A percentile compares a stretch with the other conserved stretches of the same genome.
These are phyloP conservation scores for Sebastes kiyomatsui DNA, from an alignment of 2,797 vertebrate species.

Conservation along the genomic window DNA sequence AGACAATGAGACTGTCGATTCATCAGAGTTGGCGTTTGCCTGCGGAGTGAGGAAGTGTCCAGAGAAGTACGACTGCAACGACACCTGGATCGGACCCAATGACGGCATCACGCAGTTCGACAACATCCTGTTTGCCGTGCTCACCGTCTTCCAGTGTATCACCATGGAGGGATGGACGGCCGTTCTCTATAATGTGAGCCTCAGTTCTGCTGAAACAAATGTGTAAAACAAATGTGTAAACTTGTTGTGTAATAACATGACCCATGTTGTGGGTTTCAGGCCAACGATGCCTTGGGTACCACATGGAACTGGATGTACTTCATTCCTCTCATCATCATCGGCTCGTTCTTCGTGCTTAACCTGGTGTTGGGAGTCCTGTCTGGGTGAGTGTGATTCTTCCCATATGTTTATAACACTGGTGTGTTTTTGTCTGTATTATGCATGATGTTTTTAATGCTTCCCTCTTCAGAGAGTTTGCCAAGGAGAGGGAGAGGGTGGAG, in stretches of 20 bases:
- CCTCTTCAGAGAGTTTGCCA: conserved; percentile 93
- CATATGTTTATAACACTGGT: not conserved
- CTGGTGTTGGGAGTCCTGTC: conserved; percentile 98
- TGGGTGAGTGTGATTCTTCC: conserved; percentile 85
- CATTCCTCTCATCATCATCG: conserved; percentile 99
- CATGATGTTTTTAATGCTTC: conserved; percentile 19
- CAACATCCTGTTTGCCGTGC: conserved; percentile 98
- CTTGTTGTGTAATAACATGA: not conserved
- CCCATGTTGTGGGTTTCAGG: conserved; percentile 83
- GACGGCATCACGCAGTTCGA: conserved; percentile 99
- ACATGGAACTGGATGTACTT: conserved; percentile 99
- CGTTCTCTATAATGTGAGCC: conserved; percentile 95
- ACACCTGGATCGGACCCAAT: conserved; percentile 96
- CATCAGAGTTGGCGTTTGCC: conserved; percentile 92
- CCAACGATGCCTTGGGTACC: conserved; percentile 96
- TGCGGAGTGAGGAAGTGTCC: conserved; percentile 95
- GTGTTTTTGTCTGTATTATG: not conserved
- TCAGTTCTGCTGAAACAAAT: not conserved
- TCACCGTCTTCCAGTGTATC: conserved; percentile 99
- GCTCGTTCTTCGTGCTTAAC: conserved; percentile 99
- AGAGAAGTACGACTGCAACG: conserved; percentile 90
- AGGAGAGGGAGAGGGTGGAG: conserved; percentile 97
- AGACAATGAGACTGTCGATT: conserved; percentile 88
- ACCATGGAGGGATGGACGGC: conserved; percentile 99
- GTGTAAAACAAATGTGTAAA: no score